Evolutionary conservation across 2,797 vertebrate species (phyloP), one percentile per base, ranked within the genome.

Genomic region (Cetoscarus ocellatus): DNA sequence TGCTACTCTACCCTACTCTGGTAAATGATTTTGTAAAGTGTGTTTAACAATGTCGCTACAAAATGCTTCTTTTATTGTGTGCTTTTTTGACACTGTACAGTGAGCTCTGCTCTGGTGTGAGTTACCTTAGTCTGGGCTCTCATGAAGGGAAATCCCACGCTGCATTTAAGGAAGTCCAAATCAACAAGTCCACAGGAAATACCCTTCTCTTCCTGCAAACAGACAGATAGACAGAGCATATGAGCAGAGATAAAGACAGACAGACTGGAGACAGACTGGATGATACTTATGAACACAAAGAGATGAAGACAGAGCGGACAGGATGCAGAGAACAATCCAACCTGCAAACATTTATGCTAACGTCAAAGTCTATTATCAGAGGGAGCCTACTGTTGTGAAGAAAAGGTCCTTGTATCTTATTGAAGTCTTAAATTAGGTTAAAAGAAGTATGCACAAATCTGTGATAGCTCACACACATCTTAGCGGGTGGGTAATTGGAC

Each of bases 131-230:
- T 97, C 88, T 97, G 97, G 0, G 97, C 98, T 92, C 96, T 96
- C 98, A 99, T 99, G 94, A 99, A 99, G 63, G 98, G 98, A 96
- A 99, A 99, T 89, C 98, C 97, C 93, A 99, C 96, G 7, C 97
- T 98, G 94, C 98, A 99, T 80, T 95, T 97, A 70, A 99, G 96
- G 92, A 98, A 98, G 93, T 98, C 96, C 63, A 95, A 92, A 78
- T 98, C 96, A 71, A 98, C 83, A 77, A 99, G 93, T 70, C 94
- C 97, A 93, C 98, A 99, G 90, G 96, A 96, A 94, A 98, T 97
- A 77, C 96, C 97, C 90, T 96, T 96, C 63, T 98, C 97, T 90
- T 99, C 97, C 98, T 99, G 91, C 66, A 95, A 90, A 85, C 80
- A 70, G 77, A 90, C 61, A 93, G 84, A 91, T 82, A 86, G 85